phyloP scores from a whole-genome alignment of 2,113 vertebrate genomes.

The Prunella fulvescens region DNA sequence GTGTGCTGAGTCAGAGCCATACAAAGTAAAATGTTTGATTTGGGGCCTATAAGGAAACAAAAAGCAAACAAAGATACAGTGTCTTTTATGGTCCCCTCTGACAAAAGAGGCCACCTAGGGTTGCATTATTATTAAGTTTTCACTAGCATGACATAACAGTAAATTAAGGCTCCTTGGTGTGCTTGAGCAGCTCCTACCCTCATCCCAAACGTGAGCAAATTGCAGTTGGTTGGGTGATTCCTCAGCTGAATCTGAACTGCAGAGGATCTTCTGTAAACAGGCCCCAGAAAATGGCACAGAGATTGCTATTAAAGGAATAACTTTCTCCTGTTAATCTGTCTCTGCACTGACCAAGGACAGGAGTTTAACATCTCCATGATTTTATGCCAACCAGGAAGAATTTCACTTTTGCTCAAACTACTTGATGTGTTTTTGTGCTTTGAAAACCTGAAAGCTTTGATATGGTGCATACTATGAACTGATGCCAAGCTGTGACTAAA shows the following conservation, averaged over 20 bases:
- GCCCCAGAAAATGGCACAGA: neutral
- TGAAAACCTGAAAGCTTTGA: constrained; percentile 34
- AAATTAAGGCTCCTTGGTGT: neutral
- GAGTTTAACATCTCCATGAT: neutral
- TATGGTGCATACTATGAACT: constrained; percentile 20
- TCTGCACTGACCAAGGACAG: neutral
- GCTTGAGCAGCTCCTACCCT: neutral
- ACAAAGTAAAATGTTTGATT: neutral
- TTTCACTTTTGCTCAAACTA: neutral
- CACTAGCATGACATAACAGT: neutral
- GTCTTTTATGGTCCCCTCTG: neutral
- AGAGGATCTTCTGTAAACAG: neutral
- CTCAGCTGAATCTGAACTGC: neutral
- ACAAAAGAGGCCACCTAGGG: neutral
- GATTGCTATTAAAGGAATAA: neutral
- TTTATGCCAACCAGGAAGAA: constrained; percentile 27
- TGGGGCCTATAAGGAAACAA: neutral
- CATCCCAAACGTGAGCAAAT: neutral
- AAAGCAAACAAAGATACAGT: neutral
- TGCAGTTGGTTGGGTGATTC: neutral
- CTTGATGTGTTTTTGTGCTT: constrained; percentile 6
- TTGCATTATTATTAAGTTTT: neutral
- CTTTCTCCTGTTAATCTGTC: neutral
- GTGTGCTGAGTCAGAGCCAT: neutral
- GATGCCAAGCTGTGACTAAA: constrained; percentile 51